Evolutionary conservation across 92 coral and sea anemone genomes (phyloP).

Genomic region (Zoanthus solanderi): DNA sequence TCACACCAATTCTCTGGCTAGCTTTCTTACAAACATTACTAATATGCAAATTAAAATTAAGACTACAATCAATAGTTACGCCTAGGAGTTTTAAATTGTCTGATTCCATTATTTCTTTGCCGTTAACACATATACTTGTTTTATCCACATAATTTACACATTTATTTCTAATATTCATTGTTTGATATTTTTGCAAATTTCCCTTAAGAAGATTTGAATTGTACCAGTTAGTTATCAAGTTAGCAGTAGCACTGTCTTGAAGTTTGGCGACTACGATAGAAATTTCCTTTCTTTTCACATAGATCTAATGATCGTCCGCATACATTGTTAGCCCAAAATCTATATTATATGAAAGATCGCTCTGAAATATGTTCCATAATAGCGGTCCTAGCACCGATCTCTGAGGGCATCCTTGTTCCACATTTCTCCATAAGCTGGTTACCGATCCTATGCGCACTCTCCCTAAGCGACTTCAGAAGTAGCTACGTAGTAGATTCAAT

Average conservation of each 20-base stretch:
- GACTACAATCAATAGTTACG: no score
- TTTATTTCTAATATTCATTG: slow-evolving; percentile 48
- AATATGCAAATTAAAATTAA: no score
- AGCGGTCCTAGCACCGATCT: no score
- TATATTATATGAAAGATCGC: neutral
- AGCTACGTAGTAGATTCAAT: neutral
- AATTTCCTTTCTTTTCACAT: neutral
- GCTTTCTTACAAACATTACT: no score
- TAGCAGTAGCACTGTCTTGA: slow-evolving; percentile 56
- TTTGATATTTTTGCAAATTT: slow-evolving; percentile 59
- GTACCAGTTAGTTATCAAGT: slow-evolving; percentile 59
- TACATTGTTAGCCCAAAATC: neutral
- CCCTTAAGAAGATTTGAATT: slow-evolving; percentile 56
- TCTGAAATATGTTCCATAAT: neutral
- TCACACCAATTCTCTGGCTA: no score
- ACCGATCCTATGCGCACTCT: no score
- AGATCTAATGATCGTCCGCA: slow-evolving; percentile 13
- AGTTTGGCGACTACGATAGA: slow-evolving; percentile 8
- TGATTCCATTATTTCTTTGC: no score
- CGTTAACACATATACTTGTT: no score
- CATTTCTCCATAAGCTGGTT: no score
- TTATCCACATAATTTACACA: neutral
- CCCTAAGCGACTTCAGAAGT: no score
- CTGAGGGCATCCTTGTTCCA: no score
- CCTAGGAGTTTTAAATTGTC: no score